Base-by-base conservation (phyloP, 2,113 vertebrate species). In the Leuciscus idus region DNA sequence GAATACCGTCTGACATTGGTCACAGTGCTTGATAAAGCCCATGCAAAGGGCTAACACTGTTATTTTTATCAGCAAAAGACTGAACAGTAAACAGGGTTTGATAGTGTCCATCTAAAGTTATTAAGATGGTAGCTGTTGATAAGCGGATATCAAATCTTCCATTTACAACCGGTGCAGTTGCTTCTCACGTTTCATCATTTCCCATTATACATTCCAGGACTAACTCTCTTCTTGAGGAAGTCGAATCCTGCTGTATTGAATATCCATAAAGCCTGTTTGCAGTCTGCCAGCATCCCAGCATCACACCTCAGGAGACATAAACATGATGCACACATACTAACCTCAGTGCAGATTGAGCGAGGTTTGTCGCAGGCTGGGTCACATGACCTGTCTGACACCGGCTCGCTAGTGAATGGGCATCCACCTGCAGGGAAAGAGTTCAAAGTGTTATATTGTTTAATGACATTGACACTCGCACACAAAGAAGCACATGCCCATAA, bases 261-360 rank as follows among this genome's bases (percentile, higher is more conserved):
- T 46, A 13, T 82, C 78, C 28, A 57, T 50, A 36, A 36, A 78
- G 59, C 61, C 84, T 52, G 59, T 78, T 77, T 72, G 46, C 52
- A 86, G 36, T 81, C 68, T 74, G 17, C 10, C 43, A 39, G 55
- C 30, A 79, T 74, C 28, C 15, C 68, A 72, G 26, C 30, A 36
- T 50, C 81, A 23, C 64, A 72, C 26, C n/a, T 23, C 7, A 23
- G 36, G 28, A 66, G 15, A 70, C 78, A 82, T 17, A 39, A 66
- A 85, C 30, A 83, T 12, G 43, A 83, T 8, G 43, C 26, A 75
- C 23, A 50, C 72, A 64, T 88, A 94, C 96, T 89, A 94, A 99
- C 98, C 98, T 99, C 98, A 12, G 96, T 97, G 92, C 98, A 99
- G 89, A 95, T 93, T 17, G 97, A 96, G 19, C 97, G 95, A 50